Percentiles rank a stretch among this genome's conserved stretches.
phyloP scores from a whole-genome alignment of 2,888 invertebrate genomes.

The Pristionchus mayeri region DNA sequence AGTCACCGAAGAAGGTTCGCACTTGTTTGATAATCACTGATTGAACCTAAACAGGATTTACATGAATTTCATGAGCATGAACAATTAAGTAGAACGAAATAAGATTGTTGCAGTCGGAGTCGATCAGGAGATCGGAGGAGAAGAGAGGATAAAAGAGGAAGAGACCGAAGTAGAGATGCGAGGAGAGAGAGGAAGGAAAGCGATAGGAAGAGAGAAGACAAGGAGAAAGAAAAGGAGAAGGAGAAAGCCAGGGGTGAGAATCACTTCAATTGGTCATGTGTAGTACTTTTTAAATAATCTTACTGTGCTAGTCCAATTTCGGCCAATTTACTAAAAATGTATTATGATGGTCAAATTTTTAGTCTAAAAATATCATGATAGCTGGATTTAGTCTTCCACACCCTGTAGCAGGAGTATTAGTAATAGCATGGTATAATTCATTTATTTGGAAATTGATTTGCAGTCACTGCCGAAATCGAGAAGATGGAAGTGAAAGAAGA shows the following conservation, averaged over 20 bases:
- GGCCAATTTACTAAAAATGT: no score
- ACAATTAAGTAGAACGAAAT: no score
- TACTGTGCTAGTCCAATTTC: no score
- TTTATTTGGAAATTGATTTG: neutral
- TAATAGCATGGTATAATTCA: no score
- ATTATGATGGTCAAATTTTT: no score
- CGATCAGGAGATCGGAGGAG: slow-evolving; percentile 23
- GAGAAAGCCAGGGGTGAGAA: neutral
- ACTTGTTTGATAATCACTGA: neutral
- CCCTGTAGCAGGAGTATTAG: no score
- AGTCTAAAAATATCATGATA: neutral
- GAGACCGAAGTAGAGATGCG: slow-evolving; percentile 7
- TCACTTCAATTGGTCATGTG: no score
- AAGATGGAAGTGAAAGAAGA: slow-evolving; percentile 30
- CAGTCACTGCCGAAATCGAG: slow-evolving; percentile 22
- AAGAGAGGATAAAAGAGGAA: slow-evolving; percentile 33
- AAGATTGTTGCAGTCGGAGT: slow-evolving; percentile 26
- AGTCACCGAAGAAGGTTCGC: slow-evolving; percentile 24
- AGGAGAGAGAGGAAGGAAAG: slow-evolving; percentile 35
- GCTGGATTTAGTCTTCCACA: no score
- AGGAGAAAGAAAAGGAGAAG: slow-evolving; percentile 23
- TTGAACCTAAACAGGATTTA: no score
- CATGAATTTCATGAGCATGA: no score
- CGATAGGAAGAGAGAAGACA: slow-evolving; percentile 24
- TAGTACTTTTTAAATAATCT: no score